Base-by-base conservation (phyloP, 2,888 invertebrate species). In the Sinotaia quadrata region DNA sequence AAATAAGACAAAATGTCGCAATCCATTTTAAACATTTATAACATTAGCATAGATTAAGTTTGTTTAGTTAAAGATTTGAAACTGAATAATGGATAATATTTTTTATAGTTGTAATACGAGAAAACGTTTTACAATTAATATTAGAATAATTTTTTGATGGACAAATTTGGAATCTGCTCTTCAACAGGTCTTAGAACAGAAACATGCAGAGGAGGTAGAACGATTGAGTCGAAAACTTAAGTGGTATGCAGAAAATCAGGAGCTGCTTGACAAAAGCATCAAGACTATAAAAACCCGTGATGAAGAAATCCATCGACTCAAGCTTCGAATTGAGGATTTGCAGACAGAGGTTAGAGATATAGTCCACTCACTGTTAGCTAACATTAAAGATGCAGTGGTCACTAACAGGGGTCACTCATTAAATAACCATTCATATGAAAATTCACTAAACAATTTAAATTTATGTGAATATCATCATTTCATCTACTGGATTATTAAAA, bases 231-330 rank as follows among this genome's bases (percentile, higher is more conserved):
- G 75, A 51, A 87, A 86, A 62, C 66, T 87, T 47, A 81, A 81
- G 58, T 87, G 87, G 87, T 87, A 87, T 73, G 82, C 83, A 8
- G 85, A 87, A 75, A 87, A 87, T 74, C 87, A 87, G 75, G 82
- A 86, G 60, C 74, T 87, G 15, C 75, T 87, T 31, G 87, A 87
- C 75, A 79, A 82, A 74, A 83, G 84, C 65, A 74, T 78, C 47
- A 76, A 74, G 24, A 72, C 74, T 12, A 66, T 87, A 12, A 80
- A 76, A 72, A 62, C 75, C 5, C 81, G 83, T 61, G 85, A 86
- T 33, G 82, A 82, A 5, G 81, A 82, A 69, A 84, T 87, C 56
- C 75, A 78, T 58, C 75, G 75, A 63, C 79, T 85, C 27, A 84
- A 84, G 69, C 71, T 78, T 59, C 78, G 82, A 54, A 73, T 87